phyloP scores from a whole-genome alignment of 1,140 invertebrate genomes.

The Ylistrum balloti region DNA sequence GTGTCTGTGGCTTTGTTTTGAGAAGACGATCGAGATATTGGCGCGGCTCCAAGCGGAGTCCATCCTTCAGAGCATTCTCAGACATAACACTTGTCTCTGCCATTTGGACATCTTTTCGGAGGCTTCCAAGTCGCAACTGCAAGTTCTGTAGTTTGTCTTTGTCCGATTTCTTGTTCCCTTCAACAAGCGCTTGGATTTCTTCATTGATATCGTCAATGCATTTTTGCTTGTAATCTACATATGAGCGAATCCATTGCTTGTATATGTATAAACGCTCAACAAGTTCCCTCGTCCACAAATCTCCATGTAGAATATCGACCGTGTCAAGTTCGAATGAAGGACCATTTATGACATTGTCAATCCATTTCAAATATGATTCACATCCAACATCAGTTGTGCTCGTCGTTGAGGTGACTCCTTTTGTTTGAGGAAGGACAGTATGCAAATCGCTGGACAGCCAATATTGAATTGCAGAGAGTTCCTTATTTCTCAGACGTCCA shows the following conservation, averaged over 20 bases:
- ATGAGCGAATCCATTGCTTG: constrained; percentile 9
- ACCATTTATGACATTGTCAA: neutral
- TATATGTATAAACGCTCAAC: neutral
- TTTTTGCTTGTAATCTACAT: neutral
- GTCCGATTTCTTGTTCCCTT: neutral
- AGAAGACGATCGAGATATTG: neutral
- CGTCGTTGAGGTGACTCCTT: neutral
- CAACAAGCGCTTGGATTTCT: neutral
- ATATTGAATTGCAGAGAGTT: neutral
- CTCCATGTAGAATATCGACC: neutral
- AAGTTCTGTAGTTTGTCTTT: neutral
- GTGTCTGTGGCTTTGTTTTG: neutral
- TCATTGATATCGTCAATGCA: neutral
- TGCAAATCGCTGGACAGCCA: neutral
- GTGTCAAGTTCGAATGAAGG: neutral
- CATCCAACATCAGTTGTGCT: neutral
- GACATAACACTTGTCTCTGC: neutral
- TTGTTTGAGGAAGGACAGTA: neutral
- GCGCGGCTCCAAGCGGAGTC: neutral
- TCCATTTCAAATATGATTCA: neutral
- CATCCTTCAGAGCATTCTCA: neutral
- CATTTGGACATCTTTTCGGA: neutral
- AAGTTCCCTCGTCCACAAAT: neutral
- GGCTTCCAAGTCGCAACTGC: neutral
- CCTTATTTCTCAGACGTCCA: neutral